phyloP scores from a whole-genome alignment of 2,113 vertebrate species.

The Phalacrocorax brasilianus region DNA sequence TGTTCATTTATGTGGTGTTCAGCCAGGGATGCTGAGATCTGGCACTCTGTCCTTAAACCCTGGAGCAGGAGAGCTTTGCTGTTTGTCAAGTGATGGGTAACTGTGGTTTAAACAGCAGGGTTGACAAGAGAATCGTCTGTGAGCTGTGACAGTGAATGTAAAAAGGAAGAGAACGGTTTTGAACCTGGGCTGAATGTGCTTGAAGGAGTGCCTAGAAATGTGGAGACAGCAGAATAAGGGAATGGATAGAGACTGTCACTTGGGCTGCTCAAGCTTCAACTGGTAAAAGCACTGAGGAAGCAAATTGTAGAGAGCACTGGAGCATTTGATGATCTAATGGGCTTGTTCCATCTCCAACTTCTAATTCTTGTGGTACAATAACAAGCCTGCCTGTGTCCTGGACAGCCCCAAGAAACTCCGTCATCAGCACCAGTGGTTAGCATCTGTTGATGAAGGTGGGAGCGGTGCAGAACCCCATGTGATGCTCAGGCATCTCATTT shows the following conservation, averaged over 20 bases:
- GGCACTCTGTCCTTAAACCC: background rate
- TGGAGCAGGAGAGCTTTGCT: background rate
- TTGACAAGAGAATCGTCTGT: background rate
- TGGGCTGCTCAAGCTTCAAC: background rate
- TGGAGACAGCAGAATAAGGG: background rate
- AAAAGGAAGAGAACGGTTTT: background rate
- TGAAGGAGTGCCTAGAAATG: background rate
- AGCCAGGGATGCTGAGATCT: background rate
- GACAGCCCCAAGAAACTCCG: background rate
- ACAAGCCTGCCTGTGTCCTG: background rate
- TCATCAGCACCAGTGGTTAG: background rate
- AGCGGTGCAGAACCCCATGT: background rate
- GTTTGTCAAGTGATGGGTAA: background rate
- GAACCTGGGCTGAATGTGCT: background rate
- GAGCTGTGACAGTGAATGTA: background rate
- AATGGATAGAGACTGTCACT: background rate
- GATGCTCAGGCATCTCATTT: slow-evolving; percentile 1
- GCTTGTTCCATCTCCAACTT: background rate
- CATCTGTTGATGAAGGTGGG: background rate
- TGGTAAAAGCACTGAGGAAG: background rate
- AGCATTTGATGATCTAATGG: background rate
- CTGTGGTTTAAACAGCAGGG: background rate
- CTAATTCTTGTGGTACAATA: background rate
- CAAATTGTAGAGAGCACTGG: background rate
- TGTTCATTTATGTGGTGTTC: background rate